These are phyloP conservation scores for Nomada fabriciana DNA, from an alignment of 2,888 invertebrate genomes.

Conservation along the genomic window DNA sequence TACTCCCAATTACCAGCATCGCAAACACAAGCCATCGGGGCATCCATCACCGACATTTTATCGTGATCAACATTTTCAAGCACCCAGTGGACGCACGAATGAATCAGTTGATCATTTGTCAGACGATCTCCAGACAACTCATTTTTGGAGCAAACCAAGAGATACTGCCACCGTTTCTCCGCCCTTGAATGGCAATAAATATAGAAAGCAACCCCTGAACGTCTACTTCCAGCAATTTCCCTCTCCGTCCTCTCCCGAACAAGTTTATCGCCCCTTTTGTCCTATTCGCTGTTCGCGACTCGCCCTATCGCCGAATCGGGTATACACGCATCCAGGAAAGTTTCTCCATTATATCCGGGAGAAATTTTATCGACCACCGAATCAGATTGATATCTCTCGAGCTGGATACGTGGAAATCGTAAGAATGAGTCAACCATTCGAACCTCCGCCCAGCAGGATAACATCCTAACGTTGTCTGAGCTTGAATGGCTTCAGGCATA, in stretches of 20 bases:
- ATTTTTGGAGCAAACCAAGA: conserved; percentile 50
- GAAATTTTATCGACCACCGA: conserved; percentile 63
- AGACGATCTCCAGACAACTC: conserved; percentile 27
- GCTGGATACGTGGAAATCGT: conserved; percentile 39
- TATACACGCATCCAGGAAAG: conserved; percentile 40
- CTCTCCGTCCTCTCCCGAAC: conserved; percentile 45
- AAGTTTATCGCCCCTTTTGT: conserved; percentile 62
- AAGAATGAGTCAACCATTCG: conserved; percentile 54
- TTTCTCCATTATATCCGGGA: conserved; percentile 62
- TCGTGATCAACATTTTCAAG: conserved; percentile 22
- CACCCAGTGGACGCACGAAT: neutral
- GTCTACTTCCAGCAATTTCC: conserved; percentile 54
- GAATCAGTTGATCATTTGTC: conserved; percentile 56
- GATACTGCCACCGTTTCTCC: conserved; percentile 42
- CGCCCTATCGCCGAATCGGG: conserved; percentile 49
- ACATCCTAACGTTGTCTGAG: neutral
- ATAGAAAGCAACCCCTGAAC: conserved; percentile 66
- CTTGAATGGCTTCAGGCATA: conserved; percentile 7
- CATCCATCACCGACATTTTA: neutral
- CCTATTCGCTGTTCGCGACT: conserved; percentile 48
- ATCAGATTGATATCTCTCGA: conserved; percentile 61
- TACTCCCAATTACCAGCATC: neutral
- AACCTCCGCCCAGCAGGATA: conserved; percentile 6
- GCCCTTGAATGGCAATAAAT: conserved; percentile 76
- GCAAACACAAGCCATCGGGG: neutral